A percentile compares a stretch with the other conserved stretches of the same genome.
These are phyloP conservation scores for Dolomedes plantarius DNA, from an alignment of 2,888 invertebrate genomes.

Conservation along the genomic window DNA sequence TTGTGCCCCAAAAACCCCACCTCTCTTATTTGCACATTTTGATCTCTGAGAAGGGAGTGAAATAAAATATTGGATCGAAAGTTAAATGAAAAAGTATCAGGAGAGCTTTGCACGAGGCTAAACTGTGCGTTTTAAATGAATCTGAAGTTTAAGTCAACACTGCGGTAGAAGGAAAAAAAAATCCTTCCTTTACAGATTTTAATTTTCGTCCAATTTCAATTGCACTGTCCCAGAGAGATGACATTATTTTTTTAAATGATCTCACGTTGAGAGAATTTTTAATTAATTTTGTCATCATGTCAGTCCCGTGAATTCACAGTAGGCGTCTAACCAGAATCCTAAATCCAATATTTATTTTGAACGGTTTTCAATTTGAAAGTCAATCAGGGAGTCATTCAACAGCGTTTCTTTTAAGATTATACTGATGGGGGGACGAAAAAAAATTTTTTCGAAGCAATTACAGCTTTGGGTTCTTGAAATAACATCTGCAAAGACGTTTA, in stretches of 20 bases:
- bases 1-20: too few relatives aligned
- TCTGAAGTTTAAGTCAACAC: too few relatives aligned
- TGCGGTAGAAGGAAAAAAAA: too few relatives aligned
- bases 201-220: neutral
- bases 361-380: conserved; percentile 67
- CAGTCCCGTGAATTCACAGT: neutral
- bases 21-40: too few relatives aligned
- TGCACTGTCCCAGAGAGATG: neutral
- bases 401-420: conserved; percentile 32
- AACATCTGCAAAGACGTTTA: conserved; percentile 49
- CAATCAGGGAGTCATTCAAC: conserved; percentile 60
- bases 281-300: neutral
- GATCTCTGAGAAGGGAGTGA: too few relatives aligned
- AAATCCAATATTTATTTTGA: conserved; percentile 69
- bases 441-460: conserved; percentile 54
- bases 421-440: neutral
- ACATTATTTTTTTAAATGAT: neutral
- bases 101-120: too few relatives aligned
- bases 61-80: too few relatives aligned
- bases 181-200: neutral
- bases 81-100: too few relatives aligned
- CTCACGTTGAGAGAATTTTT: neutral
- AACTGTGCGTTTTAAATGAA: too few relatives aligned
- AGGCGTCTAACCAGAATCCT: conserved; percentile 47
- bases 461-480: conserved; percentile 44